A percentile compares a stretch with the other conserved stretches of the same genome.
These are phyloP conservation scores for Caenorhabditis zanzibari DNA, from an alignment of 2,888 invertebrate genomes.

Conservation along the genomic window DNA sequence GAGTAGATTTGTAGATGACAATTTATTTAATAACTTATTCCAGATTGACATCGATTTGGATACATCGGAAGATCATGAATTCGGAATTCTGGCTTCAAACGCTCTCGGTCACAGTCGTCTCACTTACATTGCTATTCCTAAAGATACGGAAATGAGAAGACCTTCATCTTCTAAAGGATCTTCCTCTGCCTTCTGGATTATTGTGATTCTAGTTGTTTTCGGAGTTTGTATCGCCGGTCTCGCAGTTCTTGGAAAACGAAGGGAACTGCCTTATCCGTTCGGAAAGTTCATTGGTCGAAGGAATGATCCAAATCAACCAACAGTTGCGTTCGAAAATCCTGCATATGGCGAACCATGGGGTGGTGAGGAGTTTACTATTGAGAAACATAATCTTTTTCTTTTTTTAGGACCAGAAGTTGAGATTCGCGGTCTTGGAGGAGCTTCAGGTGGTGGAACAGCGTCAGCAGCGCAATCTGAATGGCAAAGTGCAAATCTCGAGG, in stretches of 20 bases:
- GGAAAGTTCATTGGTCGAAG: conserved; percentile 64
- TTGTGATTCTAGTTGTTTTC: conserved; percentile 53
- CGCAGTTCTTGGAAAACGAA: conserved; percentile 57
- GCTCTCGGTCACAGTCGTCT: conserved; percentile 72
- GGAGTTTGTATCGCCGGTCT: conserved; percentile 47
- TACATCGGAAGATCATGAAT: conserved; percentile 56
- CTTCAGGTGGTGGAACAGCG: neutral
- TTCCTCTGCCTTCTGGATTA: conserved; percentile 59
- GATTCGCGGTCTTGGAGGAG: conserved; percentile 72
- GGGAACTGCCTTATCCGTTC: conserved; percentile 66
- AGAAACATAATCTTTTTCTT: neutral
- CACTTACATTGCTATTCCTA: conserved; percentile 58
- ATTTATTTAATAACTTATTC: conserved; percentile 1
- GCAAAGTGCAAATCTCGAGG: conserved; percentile 70
- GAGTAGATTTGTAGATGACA: neutral
- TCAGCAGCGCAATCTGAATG: conserved; percentile 63
- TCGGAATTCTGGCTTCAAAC: conserved; percentile 74
- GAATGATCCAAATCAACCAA: conserved; percentile 68
- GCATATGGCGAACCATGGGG: conserved; percentile 66
- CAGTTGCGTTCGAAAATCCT: conserved; percentile 76
- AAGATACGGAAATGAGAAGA: conserved; percentile 31
- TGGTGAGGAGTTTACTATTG: conserved; percentile 16
- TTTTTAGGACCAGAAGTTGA: conserved; percentile 71
- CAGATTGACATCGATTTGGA: conserved; percentile 57
- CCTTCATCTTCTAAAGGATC: conserved; percentile 27